phyloP scores from a whole-genome alignment of 1,140 invertebrate genomes.

The Bombus vancouverensis region DNA sequence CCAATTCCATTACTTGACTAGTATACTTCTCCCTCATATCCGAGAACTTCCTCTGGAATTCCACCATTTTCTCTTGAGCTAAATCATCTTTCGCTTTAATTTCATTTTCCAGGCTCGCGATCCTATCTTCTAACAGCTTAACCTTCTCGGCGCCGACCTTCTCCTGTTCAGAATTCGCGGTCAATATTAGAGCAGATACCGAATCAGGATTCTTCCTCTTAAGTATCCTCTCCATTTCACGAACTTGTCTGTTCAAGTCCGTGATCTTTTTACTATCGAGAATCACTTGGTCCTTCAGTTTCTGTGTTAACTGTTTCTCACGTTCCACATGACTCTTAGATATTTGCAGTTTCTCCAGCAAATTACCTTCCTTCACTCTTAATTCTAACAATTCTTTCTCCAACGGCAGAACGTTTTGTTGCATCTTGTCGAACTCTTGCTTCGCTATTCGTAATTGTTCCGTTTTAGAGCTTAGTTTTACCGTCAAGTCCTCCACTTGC shows the following conservation, averaged over 20 bases:
- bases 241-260: conserved; percentile 90
- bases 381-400: conserved; percentile 78
- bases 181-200: conserved; percentile 88
- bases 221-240: conserved; percentile 91
- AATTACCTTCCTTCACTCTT: conserved; percentile 72
- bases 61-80: conserved; percentile 86
- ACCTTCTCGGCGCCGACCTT: conserved; percentile 75
- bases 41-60: conserved; percentile 88
- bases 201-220: conserved; percentile 91
- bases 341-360: conserved; percentile 80
- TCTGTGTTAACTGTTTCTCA: conserved; percentile 85
- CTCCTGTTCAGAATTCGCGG: conserved; percentile 85
- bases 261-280: conserved; percentile 87
- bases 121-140: conserved; percentile 88
- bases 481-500: conserved; percentile 76
- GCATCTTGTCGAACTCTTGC: conserved; percentile 75
- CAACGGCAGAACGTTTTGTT: conserved; percentile 73
- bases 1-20: conserved; percentile 88
- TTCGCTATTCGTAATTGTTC: conserved; percentile 76
- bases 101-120: conserved; percentile 86
- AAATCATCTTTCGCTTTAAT: conserved; percentile 86
- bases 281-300: conserved; percentile 86
- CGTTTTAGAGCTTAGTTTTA: conserved; percentile 78
- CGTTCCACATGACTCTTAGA: conserved; percentile 81
- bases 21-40: conserved; percentile 90